Evolutionary conservation across 2,797 vertebrate species (phyloP).

Genomic region (Pangasius larnaudii): DNA sequence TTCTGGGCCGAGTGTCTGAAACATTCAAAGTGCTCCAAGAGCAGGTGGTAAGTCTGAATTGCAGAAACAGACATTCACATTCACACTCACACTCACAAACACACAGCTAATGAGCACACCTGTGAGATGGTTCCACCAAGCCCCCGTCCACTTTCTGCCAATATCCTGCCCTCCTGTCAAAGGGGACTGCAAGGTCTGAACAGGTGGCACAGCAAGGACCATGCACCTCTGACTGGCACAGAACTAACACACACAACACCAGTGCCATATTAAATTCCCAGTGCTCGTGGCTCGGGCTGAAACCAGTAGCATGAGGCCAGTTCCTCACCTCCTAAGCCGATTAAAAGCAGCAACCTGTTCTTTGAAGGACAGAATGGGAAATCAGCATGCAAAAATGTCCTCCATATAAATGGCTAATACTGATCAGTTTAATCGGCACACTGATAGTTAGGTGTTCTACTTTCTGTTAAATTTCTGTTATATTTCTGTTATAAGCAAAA

Average conservation of each 20-base stretch:
- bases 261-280: constrained; percentile 33
- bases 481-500: not conserved
- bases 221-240: constrained; percentile 77
- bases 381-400: constrained; percentile 20
- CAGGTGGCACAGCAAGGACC: constrained; percentile 68
- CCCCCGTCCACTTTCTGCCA: constrained; percentile 48
- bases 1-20: constrained; percentile 66
- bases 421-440: not conserved
- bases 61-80: constrained; percentile 67
- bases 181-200: constrained; percentile 73
- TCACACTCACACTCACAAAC: constrained; percentile 60
- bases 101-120: constrained; percentile 79
- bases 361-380: constrained; percentile 21
- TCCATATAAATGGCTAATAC: not conserved
- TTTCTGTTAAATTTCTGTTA: not conserved
- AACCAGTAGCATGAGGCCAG: constrained; percentile 22
- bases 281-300: constrained; percentile 1
- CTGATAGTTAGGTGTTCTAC: not conserved
- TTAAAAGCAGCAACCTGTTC: constrained; percentile 35
- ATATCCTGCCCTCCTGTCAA: constrained; percentile 73
- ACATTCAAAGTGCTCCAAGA: constrained; percentile 55
- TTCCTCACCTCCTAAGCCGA: constrained; percentile 22
- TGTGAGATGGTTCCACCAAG: constrained; percentile 66
- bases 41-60: constrained; percentile 53
- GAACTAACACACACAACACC: constrained; percentile 63